Percentiles rank a stretch among this genome's conserved stretches.
These are phyloP conservation scores for Crocallis elinguaria DNA, from an alignment of 2,888 invertebrate genomes.

Conservation along the genomic window DNA sequence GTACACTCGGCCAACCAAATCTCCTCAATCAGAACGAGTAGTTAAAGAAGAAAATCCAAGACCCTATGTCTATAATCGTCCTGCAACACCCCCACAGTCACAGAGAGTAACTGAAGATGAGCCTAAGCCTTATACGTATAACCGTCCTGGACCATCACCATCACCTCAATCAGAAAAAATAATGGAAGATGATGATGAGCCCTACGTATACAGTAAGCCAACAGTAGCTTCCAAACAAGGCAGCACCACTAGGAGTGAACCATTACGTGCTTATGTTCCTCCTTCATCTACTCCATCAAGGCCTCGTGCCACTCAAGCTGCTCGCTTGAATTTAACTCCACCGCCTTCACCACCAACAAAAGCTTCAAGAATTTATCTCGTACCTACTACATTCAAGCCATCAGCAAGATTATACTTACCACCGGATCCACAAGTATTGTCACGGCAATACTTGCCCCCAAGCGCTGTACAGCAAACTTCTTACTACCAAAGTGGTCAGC, in stretches of 20 bases:
- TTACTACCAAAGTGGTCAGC: conserved; percentile 47
- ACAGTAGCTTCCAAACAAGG: conserved; percentile 51
- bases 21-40: conserved; percentile 43
- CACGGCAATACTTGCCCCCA: conserved; percentile 63
- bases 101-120: conserved; percentile 38
- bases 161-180: conserved; percentile 22
- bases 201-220: conserved; percentile 52
- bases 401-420: conserved; percentile 62
- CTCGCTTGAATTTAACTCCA: conserved; percentile 49
- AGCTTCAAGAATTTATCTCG: conserved; percentile 57
- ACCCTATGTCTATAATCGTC: conserved; percentile 51
- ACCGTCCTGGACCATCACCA: conserved; percentile 42
- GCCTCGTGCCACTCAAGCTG: conserved; percentile 45
- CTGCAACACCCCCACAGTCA: conserved; percentile 32
- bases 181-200: conserved; percentile 27
- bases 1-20: conserved; percentile 53
- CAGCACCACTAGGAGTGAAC: conserved; percentile 44
- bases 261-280: conserved; percentile 44
- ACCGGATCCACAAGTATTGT: conserved; percentile 50
- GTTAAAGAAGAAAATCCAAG: conserved; percentile 38
- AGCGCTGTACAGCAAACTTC: conserved; percentile 41
- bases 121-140: conserved; percentile 42
- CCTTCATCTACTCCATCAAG: conserved; percentile 46
- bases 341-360: conserved; percentile 53
- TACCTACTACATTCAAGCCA: conserved; percentile 68